Base-by-base conservation (phyloP, 2,888 invertebrate species). In the Dorcus parallelipipedus region DNA sequence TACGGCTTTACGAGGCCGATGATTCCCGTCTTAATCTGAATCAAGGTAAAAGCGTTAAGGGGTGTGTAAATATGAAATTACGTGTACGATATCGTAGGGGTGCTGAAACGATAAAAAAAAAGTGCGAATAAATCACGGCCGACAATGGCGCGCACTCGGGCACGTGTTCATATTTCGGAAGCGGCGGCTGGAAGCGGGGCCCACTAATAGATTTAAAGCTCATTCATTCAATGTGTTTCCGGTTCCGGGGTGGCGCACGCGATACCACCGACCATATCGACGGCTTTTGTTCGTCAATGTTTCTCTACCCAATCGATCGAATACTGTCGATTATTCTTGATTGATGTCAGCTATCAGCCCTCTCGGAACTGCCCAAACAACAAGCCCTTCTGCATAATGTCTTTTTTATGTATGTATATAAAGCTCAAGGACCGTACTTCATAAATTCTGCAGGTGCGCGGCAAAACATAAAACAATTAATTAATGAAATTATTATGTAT, bases 151-250 rank as follows among this genome's bases (percentile, higher is more conserved):
- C 38, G 50, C 39, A 41, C 47, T 26, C 43, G 39, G 54, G 45
- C 54, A 54, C 54, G 54, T 58, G 54, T 58, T 58, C 49, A 58
- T 58, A 50, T 45, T 58, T 58, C 45, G 54, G 53, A 45, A 45
- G 45, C 45, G 45, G 45, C 14, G 43, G 43, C n/a, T 43, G 43
- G 54, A 14, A 14, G 14, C 14, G 14, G 14, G 14, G 1, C 14
- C 41, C 54, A 23, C 26, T 54, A 54, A 54, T 58, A 58, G 58
- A 58, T 54, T 54, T 58, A 50, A 45, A 58, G 50, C 54, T 49
- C 50, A 43, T 50, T 49, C 50, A 43, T 50, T 54, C 50, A 43
- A 38, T 38, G 45, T 39, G 45, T 14, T 50, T 53, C 42, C 49
- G 42, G 49, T 38, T 40, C 39, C 20, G 38, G 51, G 51, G 39